These are phyloP conservation scores for Chrysolina haemoptera DNA, from an alignment of 2,888 invertebrate species.

Conservation along the genomic window DNA sequence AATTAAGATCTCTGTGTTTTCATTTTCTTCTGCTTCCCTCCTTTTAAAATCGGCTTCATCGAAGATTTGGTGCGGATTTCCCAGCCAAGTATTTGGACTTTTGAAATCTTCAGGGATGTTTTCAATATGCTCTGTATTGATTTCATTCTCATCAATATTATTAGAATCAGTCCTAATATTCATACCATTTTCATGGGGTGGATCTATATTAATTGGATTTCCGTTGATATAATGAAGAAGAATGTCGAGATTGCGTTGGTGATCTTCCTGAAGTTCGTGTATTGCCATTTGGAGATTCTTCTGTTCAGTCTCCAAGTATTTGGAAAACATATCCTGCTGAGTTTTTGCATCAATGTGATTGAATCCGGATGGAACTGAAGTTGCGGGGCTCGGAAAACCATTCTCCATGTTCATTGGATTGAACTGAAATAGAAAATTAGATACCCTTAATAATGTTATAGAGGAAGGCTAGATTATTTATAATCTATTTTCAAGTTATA, in stretches of 20 bases:
- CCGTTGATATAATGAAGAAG: constrained; percentile 1
- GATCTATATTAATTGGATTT: not conserved
- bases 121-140: not conserved
- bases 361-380: constrained; percentile 16
- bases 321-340: constrained; percentile 9
- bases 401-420: not conserved
- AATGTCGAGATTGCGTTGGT: constrained; percentile 26
- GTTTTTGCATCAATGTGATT: not conserved
- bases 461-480: no score
- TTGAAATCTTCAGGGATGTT: not conserved
- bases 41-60: not conserved
- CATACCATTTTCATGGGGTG: not conserved
- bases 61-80: not conserved
- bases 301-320: constrained; percentile 32
- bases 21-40: not conserved
- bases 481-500: no score
- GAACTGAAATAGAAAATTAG: not conserved
- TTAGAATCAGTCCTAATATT: not conserved
- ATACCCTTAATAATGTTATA: no score
- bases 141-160: not conserved
- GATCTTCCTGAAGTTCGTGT: constrained; percentile 29
- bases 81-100: not conserved
- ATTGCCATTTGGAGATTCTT: constrained; percentile 26
- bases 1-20: constrained; percentile 5
- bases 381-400: constrained; percentile 1